phyloP scores from a whole-genome alignment of 2,797 vertebrate genomes.

The Trachops cirrhosus region DNA sequence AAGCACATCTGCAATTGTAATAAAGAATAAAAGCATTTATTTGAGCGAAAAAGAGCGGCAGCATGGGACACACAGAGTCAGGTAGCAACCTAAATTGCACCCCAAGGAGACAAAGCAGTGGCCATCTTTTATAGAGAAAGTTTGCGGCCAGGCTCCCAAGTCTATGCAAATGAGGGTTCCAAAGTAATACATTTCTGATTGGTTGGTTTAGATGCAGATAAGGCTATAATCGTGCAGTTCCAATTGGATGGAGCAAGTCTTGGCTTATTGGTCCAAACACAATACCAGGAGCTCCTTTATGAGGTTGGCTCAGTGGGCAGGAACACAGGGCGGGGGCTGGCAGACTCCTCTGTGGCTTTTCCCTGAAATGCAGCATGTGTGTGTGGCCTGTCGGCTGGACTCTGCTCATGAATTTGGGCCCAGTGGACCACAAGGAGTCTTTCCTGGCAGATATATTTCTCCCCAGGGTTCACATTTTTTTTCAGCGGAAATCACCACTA shows the following conservation, averaged over 20 bases:
- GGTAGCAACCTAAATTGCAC: neutral
- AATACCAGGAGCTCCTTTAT: neutral
- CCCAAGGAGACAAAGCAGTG: neutral
- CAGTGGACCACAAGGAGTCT: neutral
- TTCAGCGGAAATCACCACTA: conserved; percentile 49
- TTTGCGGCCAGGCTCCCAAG: too few species aligned
- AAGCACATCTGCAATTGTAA: neutral
- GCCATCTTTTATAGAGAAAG: neutral
- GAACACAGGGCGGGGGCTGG: too few species aligned
- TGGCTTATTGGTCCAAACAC: neutral
- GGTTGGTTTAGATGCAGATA: neutral
- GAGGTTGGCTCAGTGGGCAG: neutral
- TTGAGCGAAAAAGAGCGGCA: too few species aligned
- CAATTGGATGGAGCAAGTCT: neutral
- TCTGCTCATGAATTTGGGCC: neutral
- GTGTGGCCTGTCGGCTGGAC: neutral
- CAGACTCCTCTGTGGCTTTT: neutral
- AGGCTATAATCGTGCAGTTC: neutral
- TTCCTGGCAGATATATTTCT: neutral
- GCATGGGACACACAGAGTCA: too few species aligned
- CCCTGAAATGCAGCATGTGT: too few species aligned
- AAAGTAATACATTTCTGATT: neutral
- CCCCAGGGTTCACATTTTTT: neutral
- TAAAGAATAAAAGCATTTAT: too few species aligned
- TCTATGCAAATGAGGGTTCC: neutral